Evolutionary conservation across 2,113 vertebrate species (phyloP).

Genomic region (Ptilonorhynchus violaceus): DNA sequence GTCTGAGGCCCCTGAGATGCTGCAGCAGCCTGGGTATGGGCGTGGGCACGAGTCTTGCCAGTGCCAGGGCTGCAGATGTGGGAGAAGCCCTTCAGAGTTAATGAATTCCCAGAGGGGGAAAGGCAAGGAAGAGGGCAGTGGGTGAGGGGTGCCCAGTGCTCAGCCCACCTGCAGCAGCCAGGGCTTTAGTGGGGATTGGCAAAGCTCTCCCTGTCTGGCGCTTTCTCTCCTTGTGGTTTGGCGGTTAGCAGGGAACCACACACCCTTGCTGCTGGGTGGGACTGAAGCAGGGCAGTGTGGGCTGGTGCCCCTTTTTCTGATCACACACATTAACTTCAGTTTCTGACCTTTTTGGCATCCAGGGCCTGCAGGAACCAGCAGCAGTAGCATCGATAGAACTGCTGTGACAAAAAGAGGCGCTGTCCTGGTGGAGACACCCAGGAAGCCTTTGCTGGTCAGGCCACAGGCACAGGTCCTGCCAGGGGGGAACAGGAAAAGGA

Average conservation of each 20-base stretch:
- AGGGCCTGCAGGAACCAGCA: not conserved
- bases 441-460: not conserved
- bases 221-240: no score
- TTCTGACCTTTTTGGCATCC: fast-evolving
- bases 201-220: fast-evolving
- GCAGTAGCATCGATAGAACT: not conserved
- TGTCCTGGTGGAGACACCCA: fast-evolving
- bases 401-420: not conserved
- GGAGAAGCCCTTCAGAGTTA: not conserved
- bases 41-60: fast-evolving
- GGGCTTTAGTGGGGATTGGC: not conserved
- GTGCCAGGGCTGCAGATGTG: not conserved
- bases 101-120: fast-evolving
- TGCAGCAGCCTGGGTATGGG: not conserved
- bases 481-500: not conserved
- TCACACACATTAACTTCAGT: no score
- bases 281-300: fast-evolving
- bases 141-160: not conserved
- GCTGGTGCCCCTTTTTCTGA: not conserved
- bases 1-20: not conserved
- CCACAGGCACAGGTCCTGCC: fast-evolving
- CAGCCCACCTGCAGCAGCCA: not conserved
- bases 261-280: fast-evolving
- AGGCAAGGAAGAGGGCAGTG: not conserved
- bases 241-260: not conserved